phyloP scores from a whole-genome alignment of 2,888 invertebrate species.

The Caenorhabditis afra region DNA sequence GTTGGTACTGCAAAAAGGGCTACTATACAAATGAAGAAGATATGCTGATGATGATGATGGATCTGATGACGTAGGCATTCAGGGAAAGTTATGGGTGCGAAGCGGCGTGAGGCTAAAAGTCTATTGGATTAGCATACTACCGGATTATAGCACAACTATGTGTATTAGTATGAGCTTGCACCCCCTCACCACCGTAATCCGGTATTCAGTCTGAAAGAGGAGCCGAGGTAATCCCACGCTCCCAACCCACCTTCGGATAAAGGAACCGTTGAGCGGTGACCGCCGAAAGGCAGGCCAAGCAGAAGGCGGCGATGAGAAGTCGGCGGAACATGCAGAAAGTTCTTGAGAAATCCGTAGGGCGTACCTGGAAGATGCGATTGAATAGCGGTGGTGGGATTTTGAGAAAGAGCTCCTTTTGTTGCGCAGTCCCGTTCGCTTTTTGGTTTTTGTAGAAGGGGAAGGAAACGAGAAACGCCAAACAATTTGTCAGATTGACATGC shows the following conservation, averaged over 20 bases:
- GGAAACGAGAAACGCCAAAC: not conserved
- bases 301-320: constrained; percentile 53
- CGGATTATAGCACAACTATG: not conserved
- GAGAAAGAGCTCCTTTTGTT: no score
- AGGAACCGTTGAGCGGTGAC: constrained; percentile 43
- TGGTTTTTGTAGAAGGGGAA: no score
- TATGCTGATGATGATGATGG: not conserved
- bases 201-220: no score
- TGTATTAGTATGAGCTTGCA: no score
- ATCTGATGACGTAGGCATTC: constrained; percentile 20
- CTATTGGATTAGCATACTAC: not conserved
- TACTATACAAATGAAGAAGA: constrained; percentile 36
- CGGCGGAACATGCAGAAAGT: constrained; percentile 61
- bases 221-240: not conserved
- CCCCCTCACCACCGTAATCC: no score
- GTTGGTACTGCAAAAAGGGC: constrained; percentile 6
- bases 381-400: not conserved
- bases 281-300: constrained; percentile 50
- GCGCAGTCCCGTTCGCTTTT: no score
- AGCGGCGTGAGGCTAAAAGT: no score
- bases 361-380: constrained; percentile 51
- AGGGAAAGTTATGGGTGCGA: constrained; percentile 5
- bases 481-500: constrained; percentile 24
- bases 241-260: constrained; percentile 37
- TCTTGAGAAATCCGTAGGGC: constrained; percentile 27